Conservation (phyloP, 2,888 invertebrate species). For the Rhabditoides inermis region DNA sequence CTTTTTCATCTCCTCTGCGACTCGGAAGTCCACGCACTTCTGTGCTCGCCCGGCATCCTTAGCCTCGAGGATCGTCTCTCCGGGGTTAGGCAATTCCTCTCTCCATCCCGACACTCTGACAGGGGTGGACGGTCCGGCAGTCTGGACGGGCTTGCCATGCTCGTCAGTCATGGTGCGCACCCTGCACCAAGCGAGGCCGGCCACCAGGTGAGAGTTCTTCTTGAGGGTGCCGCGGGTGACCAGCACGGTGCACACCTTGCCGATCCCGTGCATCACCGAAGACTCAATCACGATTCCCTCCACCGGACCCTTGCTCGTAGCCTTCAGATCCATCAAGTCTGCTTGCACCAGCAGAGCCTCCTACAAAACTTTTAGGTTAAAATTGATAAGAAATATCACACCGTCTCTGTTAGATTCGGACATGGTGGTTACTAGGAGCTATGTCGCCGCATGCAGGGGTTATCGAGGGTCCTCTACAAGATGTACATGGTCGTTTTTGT, state of each 20-base stretch:
- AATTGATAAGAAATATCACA: not conserved
- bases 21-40: constrained; percentile 66
- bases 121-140: constrained; percentile 42
- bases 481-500: too few species aligned
- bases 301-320: constrained; percentile 73
- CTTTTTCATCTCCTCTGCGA: constrained; percentile 60
- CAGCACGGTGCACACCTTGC: constrained; percentile 74
- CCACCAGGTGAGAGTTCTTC: constrained; percentile 70
- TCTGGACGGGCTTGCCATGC: constrained; percentile 25
- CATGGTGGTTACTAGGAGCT: too few species aligned
- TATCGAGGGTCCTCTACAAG: too few species aligned
- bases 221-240: constrained; percentile 77
- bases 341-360: constrained; percentile 57
- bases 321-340: constrained; percentile 76
- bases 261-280: constrained; percentile 62
- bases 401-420: too few species aligned
- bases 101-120: constrained; percentile 68
- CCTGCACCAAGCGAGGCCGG: constrained; percentile 71
- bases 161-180: constrained; percentile 58
- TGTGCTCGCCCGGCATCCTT: constrained; percentile 63
- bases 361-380: too few species aligned
- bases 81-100: constrained; percentile 72
- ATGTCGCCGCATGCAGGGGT: too few species aligned
- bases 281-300: constrained; percentile 88
- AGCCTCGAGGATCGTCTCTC: constrained; percentile 78